Evolutionary conservation across 2,797 vertebrate species (phyloP).

Genomic region (Lemur catta): DNA sequence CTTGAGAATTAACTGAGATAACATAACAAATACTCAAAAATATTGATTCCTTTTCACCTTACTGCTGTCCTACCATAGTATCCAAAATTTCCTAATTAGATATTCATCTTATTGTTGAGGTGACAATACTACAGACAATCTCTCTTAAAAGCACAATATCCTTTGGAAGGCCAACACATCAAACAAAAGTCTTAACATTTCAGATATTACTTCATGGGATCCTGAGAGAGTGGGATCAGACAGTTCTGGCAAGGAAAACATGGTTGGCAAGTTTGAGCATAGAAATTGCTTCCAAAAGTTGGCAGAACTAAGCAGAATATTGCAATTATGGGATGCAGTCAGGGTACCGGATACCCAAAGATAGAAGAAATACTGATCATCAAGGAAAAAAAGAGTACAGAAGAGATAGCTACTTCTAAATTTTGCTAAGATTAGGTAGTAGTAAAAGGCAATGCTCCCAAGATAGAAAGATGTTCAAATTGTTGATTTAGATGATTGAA

Average conservation of each 20-base stretch:
- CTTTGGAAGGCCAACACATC: background rate
- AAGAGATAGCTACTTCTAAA: background rate
- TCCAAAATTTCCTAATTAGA: background rate
- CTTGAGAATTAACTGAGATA: constrained; percentile 12
- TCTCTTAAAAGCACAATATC: background rate
- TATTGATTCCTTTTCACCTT: background rate
- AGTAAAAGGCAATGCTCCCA: background rate
- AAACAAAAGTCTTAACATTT: background rate
- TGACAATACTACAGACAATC: background rate
- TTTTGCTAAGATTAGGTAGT: background rate
- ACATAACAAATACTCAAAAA: background rate
- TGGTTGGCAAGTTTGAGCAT: background rate
- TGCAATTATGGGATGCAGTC: background rate
- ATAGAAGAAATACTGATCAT: background rate
- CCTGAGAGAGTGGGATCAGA: background rate
- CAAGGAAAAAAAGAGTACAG: background rate
- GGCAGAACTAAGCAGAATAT: background rate
- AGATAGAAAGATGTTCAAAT: background rate
- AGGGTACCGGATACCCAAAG: background rate
- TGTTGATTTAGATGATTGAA: constrained; percentile 1
- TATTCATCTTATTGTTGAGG: background rate
- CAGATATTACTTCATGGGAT: background rate
- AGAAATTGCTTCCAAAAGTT: background rate
- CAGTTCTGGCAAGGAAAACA: background rate
- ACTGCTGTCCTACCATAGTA: background rate